Conservation (phyloP, 2,113 vertebrate species). For the Neogobius melanostomus region DNA sequence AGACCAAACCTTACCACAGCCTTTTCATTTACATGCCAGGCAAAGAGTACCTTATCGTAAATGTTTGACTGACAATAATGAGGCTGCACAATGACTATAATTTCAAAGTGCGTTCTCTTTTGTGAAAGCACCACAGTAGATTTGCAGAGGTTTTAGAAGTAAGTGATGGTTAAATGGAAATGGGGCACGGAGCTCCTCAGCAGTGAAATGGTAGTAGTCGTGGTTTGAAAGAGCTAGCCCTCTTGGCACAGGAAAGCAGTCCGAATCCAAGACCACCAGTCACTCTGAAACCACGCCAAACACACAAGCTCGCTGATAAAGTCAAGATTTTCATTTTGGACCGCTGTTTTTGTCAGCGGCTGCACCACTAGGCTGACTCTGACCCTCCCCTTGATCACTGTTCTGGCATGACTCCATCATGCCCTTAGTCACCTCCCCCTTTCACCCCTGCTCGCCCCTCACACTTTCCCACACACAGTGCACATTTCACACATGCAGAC, state of each 20-base stretch:
- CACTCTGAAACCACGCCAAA: constrained; percentile 37
- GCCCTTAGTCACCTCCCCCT: constrained; percentile 69
- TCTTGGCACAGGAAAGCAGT: constrained; percentile 38
- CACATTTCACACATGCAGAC: constrained; percentile 58
- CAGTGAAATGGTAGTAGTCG: constrained; percentile 23
- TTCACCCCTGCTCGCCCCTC: constrained; percentile 53
- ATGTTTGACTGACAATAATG: constrained; percentile 42
- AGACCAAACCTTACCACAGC: constrained; percentile 43
- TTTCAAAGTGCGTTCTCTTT: constrained; percentile 29
- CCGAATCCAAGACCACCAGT: constrained; percentile 33
- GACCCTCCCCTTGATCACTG: constrained; percentile 35
- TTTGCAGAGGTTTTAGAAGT: constrained; percentile 32
- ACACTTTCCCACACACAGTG: constrained; percentile 60
- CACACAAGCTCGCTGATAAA: constrained; percentile 32
- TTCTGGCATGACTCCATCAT: constrained; percentile 71
- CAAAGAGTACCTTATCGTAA: constrained; percentile 37
- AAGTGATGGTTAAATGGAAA: constrained; percentile 37
- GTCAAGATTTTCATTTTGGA: constrained; percentile 39
- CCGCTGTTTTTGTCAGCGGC: constrained; percentile 44
- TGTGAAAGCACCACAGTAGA: constrained; percentile 14
- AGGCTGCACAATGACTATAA: constrained; percentile 32
- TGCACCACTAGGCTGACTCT: constrained; percentile 14
- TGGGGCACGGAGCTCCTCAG: constrained; percentile 19
- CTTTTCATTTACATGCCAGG: constrained; percentile 50
- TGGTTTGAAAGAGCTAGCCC: constrained; percentile 13